Base-by-base conservation (phyloP, 2,797 vertebrate genomes). In the Peromyscus aztecus region DNA sequence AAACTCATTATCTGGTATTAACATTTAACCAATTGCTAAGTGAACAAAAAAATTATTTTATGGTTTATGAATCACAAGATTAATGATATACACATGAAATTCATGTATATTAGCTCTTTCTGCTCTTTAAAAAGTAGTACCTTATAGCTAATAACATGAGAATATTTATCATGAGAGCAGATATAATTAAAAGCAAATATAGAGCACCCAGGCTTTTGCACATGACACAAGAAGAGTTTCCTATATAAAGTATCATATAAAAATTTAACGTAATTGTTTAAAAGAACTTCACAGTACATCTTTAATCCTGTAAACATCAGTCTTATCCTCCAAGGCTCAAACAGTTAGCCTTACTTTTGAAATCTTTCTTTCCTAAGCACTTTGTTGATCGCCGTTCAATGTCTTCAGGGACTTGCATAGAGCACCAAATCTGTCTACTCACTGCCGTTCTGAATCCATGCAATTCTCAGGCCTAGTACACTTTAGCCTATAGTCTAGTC, bases 181-280 rank as follows among this genome's bases (percentile, higher is more conserved):
- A 93, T 12, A 34, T 59, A 77, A 94, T 90, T 94, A 88, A 96
- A 90, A 94, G 59, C 31, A 91, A 97, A 88, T 34, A 88, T 1
- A 78, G 27, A 67, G 11, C 40, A 95, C 1, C 71, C 24, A 94
- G 21, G 31, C 80, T 77, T 87, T 71, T 90, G n/a, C n/a, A 82
- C 2, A 88, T 2, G 69, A 69, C 78, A 90, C 13, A 85, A 94
- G 23, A 76, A 21, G 16, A 89, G 24, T 29, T 14, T 90, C 27
- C n/a, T 89, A 61, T 75, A 6, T 89, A 92, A 96, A 83, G 95
- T 29, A 90, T 73, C 40, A 93, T 94, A 93, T 2, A 82, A 65
- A 87, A 29, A 90, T 71, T 90, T 80, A 95, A 86, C 31, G 88
- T 49, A 49, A 71, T 69, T 81, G 83, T 87, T 73, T 89, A 46